Evolutionary conservation across 1,140 invertebrate genomes (phyloP), one percentile per base, ranked within the genome.

Genomic region (Drosophila willistoni): DNA sequence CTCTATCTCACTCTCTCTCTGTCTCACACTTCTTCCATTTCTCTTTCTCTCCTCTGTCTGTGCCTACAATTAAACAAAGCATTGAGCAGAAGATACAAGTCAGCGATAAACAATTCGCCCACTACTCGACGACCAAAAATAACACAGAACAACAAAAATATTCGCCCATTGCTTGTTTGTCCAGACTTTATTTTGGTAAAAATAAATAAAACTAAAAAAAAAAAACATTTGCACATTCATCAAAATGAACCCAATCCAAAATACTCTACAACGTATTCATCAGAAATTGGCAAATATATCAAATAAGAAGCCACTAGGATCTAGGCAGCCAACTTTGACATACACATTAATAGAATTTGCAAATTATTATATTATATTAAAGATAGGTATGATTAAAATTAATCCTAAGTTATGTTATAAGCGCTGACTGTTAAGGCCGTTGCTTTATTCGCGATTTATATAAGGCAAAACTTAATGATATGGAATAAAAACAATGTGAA

Each of bases 71-170:
- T 51, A 51, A 51, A 51, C 44, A 51, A 22, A 51, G 44, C 44
- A 65, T 42, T 41, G 41, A 9, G 56, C 51, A 68, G 33, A 73
- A 61, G 29, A 62, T 36, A 64, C 44, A 65, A 61, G 59, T 51
- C 17, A 69, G 62, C 51, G 63, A 73, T 73, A 77, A 72, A 73
- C 29, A 72, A 68, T 60, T 64, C 44, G 13, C 44, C 44, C 44
- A 51, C 44, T 19, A 51, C 9, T 22, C 9, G 17, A 12, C 17
- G 19, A 22, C 17, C 44, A 51, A 44, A 61, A 61, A 56, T 29
- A 25, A 33, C 47, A 22, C 51, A 66, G 34, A 19, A 22, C 7
- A 51, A 51, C 19, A 10, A 4, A 4, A 22, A 22, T 9, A 47
- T 51, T 51, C 7, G 5, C 22, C 44, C 19, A 10, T 51, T 51